Base-by-base conservation (phyloP, 2,113 vertebrate species). In the Origma solitaria region DNA sequence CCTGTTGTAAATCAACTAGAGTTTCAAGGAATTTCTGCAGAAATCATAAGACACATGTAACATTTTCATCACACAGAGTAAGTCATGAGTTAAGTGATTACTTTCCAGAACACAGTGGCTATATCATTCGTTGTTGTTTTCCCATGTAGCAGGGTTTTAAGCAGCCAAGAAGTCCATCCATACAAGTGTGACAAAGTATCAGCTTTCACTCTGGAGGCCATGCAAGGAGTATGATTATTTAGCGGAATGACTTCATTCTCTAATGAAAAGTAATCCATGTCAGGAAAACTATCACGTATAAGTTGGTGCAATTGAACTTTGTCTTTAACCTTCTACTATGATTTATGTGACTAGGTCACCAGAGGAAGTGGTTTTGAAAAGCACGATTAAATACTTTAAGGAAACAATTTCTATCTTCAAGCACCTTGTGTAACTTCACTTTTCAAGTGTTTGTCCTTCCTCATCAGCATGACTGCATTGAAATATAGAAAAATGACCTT, bases 271-370 rank as follows among this genome's bases (percentile, higher is more conserved):
- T 72, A 96, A 96, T 96, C 79, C 10, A 31, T 97, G 97, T 96
- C 94, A 96, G 83, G 95, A 92, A 97, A 97, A 83, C 69, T 54
- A 92, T 92, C 37, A 49, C 73, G 77, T 75, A 61, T 94, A 97
- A 96, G 97, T 97, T 95, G 72, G 60, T 82, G 89, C 94, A 97
- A 97, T 53, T 97, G 95, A 97, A 97, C 90, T 97, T 97, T 8
- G 10, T 97, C 95, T 98, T 97, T 98, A 97, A 98, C 96, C 96
- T 98, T 98, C 98, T 93, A 64, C 89, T 94, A 40, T 97, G 95
- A 98, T 97, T 97, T 97, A 95, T 96, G 88, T 97, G 98, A 98
- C 97, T 97, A 98, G 94, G 91, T 96, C 96, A 96, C 86, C 83
- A 96, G 87, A 97, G 82, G 96, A 98, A 98, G 96, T 94, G 62